phyloP scores from a whole-genome alignment of 2,888 invertebrate genomes.

The Dugesia japonica region DNA sequence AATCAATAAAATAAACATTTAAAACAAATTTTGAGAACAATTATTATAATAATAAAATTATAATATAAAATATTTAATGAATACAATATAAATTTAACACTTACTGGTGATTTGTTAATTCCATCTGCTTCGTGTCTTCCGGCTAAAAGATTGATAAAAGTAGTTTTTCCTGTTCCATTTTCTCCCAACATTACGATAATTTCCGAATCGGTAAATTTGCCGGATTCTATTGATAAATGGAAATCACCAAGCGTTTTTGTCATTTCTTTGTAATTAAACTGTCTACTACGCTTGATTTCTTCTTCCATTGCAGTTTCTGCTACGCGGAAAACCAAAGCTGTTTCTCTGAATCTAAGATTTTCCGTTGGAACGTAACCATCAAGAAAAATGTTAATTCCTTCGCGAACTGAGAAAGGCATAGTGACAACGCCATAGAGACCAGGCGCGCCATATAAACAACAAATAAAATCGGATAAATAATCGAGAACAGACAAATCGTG shows the following conservation, averaged over 20 bases:
- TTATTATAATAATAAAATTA: too few relatives aligned
- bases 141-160: slow-evolving; percentile 95
- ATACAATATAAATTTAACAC: too few relatives aligned
- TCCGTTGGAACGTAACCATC: slow-evolving; percentile 98
- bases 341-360: slow-evolving; percentile 89
- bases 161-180: too few relatives aligned
- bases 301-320: slow-evolving; percentile 92
- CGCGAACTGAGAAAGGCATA: too few relatives aligned
- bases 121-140: slow-evolving; percentile 79
- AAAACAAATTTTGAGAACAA: too few relatives aligned
- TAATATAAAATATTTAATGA: too few relatives aligned
- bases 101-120: slow-evolving; percentile 51
- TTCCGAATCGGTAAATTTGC: slow-evolving; percentile 95
- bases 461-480: slow-evolving; percentile 94
- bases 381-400: too few relatives aligned
- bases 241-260: slow-evolving; percentile 57
- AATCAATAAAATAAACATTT: too few relatives aligned
- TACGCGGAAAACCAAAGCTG: slow-evolving; percentile 88
- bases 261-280: slow-evolving; percentile 87
- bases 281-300: slow-evolving; percentile 74
- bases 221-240: slow-evolving; percentile 62
- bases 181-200: slow-evolving; percentile 85
- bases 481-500: slow-evolving; percentile 95
- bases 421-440: slow-evolving; percentile 95
- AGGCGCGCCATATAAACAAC: slow-evolving; percentile 94